Conservation (phyloP, 2,113 vertebrate genomes). For the Eidolon helvum region DNA sequence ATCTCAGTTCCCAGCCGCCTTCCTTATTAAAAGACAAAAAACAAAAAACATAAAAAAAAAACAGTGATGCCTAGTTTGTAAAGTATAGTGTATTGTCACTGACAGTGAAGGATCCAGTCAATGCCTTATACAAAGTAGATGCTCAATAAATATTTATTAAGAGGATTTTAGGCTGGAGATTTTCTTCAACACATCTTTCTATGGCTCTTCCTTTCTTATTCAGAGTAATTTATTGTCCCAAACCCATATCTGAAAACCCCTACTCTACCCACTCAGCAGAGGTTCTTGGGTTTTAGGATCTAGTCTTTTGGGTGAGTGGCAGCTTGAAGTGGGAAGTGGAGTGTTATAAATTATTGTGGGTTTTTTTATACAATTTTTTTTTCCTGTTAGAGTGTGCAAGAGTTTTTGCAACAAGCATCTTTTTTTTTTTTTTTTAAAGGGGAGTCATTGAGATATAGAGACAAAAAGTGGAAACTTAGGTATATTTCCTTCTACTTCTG, state of each 20-base stretch:
- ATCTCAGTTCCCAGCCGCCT: neutral
- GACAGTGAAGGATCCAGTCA: neutral
- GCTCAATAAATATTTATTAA: neutral
- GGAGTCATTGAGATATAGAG: neutral
- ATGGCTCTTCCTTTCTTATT: neutral
- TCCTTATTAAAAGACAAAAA: neutral
- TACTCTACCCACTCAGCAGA: neutral
- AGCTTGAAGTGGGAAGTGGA: neutral
- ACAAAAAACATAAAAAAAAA: neutral
- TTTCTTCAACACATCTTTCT: neutral
- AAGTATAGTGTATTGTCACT: neutral
- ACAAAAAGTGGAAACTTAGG: neutral
- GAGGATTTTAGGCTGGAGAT: neutral
- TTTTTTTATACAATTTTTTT: neutral
- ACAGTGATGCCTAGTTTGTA: neutral
- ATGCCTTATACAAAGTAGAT: neutral
- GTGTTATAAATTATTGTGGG: neutral
- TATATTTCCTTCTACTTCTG: neutral
- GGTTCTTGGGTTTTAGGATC: neutral
- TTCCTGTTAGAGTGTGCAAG: neutral
- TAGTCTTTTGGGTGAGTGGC: neutral
- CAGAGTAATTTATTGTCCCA: neutral
- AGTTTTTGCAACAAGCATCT: neutral
- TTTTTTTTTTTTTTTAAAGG: neutral
- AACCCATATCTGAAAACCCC: neutral